A percentile compares a stretch with the other conserved stretches of the same genome.
Evolutionary conservation across 2,797 vertebrate species (phyloP).

Genomic region (Dryobates pubescens): DNA sequence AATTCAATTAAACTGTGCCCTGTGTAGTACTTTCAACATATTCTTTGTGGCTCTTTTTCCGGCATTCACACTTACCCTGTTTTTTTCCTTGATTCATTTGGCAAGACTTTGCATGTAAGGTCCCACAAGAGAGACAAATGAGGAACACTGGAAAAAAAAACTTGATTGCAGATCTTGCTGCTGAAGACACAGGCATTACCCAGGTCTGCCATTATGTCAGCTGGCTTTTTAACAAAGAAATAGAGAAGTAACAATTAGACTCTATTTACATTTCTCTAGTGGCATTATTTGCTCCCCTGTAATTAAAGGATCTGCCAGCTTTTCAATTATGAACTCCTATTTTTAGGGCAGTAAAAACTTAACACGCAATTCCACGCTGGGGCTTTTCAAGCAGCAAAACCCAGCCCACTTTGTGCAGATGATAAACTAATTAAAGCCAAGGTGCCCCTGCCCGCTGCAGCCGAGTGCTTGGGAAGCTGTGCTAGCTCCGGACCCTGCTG

Average conservation of each 20-base stretch:
- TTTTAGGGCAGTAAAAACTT: slow-evolving; percentile 35
- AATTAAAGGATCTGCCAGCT: slow-evolving; percentile 30
- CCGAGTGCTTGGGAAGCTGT: rapidly evolving
- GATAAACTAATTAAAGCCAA: background rate
- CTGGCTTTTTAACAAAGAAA: slow-evolving; percentile 19
- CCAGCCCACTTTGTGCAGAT: background rate
- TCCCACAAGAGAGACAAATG: background rate
- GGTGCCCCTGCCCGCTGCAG: rapidly evolving
- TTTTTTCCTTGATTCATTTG: slow-evolving; percentile 2
- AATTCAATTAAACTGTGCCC: slow-evolving; percentile 36
- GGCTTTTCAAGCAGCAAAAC: background rate
- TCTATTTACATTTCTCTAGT: slow-evolving; percentile 30
- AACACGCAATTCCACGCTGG: background rate
- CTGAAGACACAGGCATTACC: background rate
- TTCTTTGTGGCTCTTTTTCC: background rate
- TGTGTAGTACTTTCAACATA: background rate
- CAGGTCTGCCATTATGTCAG: background rate
- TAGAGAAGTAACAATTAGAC: slow-evolving; percentile 36
- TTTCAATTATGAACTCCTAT: slow-evolving; percentile 1
- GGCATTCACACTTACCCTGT: background rate
- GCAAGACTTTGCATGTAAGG: background rate
- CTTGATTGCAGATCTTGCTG: background rate
- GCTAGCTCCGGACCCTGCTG: background rate
- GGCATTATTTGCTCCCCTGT: background rate
- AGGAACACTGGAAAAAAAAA: background rate